Evolutionary conservation across 2,797 vertebrate species (phyloP).

Genomic region (Phataginus tricuspis): DNA sequence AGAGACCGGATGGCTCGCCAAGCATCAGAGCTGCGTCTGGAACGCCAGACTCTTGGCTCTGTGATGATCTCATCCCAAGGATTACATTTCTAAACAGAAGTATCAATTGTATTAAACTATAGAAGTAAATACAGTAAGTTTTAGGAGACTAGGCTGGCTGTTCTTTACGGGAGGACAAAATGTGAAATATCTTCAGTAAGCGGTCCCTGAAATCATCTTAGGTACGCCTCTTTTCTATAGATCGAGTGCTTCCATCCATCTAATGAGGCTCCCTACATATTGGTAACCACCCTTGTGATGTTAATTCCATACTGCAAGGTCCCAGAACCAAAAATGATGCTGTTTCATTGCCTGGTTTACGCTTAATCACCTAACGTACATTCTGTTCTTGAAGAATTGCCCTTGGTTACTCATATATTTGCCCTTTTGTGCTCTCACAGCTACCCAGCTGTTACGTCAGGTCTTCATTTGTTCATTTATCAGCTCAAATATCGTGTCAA

Average conservation of each 20-base stretch:
- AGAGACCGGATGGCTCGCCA: background rate
- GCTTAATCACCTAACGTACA: background rate
- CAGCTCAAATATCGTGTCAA: background rate
- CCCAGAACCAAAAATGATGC: background rate
- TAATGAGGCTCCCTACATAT: background rate
- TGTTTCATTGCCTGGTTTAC: background rate
- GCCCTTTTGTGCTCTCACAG: background rate
- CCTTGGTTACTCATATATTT: background rate
- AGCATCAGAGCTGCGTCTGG: background rate
- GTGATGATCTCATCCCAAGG: background rate
- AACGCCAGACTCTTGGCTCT: background rate
- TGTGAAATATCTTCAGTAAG: background rate
- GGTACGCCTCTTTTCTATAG: background rate
- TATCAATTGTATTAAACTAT: background rate
- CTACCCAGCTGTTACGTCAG: background rate
- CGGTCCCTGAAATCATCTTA: background rate
- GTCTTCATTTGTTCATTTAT: background rate
- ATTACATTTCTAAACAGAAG: background rate
- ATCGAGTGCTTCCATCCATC: background rate
- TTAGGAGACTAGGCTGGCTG: background rate
- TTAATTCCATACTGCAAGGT: background rate
- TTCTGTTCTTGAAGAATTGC: slow-evolving; percentile 21
- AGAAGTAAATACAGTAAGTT: background rate
- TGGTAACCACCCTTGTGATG: fast-evolving
- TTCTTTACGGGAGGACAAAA: background rate